A percentile compares a stretch with the other conserved stretches of the same genome.
Conservation (phyloP, 2,113 vertebrate species). For the Onychostruthus taczanowskii region DNA sequence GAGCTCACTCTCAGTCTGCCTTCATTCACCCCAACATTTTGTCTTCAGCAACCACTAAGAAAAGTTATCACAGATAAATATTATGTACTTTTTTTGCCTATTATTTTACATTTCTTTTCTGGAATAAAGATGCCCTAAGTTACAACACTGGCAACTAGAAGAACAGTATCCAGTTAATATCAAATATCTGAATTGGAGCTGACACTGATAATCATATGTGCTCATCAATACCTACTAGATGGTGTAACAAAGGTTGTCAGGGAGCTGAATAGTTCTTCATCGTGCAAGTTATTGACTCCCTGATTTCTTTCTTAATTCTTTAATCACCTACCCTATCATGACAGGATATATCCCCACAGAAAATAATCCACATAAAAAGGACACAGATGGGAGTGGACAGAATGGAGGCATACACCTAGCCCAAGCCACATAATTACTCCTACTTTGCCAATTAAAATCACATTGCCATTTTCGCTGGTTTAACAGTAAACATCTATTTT, state of each 20-base stretch:
- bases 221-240: background rate
- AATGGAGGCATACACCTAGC: background rate
- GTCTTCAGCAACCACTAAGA: background rate
- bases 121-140: background rate
- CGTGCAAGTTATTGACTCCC: background rate
- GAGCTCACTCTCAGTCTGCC: background rate
- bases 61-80: background rate
- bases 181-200: background rate
- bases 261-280: background rate
- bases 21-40: background rate
- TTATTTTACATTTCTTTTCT: background rate
- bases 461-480: background rate
- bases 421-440: background rate
- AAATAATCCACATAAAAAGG: background rate
- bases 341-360: background rate
- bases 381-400: conserved; percentile 15
- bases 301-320: background rate
- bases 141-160: background rate
- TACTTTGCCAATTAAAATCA: conserved; percentile 21
- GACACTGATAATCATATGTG: background rate
- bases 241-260: background rate
- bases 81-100: background rate
- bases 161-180: background rate
- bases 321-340: background rate
- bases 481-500: conserved; percentile 19